Evolutionary conservation across 2,888 invertebrate genomes (phyloP).

Genomic region (Drosophila siamana): DNA sequence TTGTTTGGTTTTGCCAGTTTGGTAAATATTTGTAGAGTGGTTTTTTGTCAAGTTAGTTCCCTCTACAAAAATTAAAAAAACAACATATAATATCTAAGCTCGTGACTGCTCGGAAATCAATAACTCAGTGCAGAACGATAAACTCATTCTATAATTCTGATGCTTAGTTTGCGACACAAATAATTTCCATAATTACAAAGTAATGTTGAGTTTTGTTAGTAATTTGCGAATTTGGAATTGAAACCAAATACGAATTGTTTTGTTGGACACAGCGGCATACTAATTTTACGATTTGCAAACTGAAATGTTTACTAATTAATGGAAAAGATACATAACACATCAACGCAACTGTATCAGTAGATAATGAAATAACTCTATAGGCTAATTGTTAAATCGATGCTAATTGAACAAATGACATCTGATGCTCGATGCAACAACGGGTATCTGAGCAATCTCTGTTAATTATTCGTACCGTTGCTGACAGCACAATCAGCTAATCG

Average conservation of each 20-base stretch:
- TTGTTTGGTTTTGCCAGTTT: neutral
- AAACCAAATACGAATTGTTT: neutral
- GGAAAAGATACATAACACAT: neutral
- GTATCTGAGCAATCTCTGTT: neutral
- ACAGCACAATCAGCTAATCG: neutral
- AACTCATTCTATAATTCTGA: neutral
- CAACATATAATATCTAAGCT: no score
- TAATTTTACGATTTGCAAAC: neutral
- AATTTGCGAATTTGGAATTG: neutral
- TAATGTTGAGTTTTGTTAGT: neutral
- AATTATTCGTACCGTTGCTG: neutral
- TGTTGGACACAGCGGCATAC: neutral
- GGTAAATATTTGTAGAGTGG: neutral
- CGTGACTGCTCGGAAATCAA: no score
- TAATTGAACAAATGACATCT: neutral
- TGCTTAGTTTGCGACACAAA: neutral
- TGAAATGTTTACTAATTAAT: neutral
- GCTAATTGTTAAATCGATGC: constrained; percentile 2
- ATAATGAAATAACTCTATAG: constrained; percentile 1
- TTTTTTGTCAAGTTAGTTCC: no score
- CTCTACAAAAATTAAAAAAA: no score
- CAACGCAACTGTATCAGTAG: neutral
- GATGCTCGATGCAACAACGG: neutral
- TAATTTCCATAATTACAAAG: neutral
- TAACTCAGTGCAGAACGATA: no score